Evolutionary conservation across 2,113 vertebrate species (phyloP).

Genomic region (Amphiprion ocellaris): DNA sequence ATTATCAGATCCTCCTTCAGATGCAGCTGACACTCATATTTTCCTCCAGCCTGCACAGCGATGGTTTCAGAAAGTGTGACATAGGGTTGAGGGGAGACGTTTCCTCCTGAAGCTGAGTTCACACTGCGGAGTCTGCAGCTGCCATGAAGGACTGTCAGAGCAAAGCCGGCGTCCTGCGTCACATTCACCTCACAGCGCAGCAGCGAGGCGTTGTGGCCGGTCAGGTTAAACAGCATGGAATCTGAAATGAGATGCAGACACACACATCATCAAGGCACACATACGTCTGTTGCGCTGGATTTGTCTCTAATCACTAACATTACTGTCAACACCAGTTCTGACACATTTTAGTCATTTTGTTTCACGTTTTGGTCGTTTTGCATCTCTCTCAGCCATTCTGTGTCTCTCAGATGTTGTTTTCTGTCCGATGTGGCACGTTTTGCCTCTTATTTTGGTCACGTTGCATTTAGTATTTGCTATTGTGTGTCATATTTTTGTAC

Average conservation of each 20-base stretch:
- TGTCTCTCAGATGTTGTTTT: too few relatives aligned
- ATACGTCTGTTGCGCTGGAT: too few relatives aligned
- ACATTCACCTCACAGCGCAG: constrained; percentile 63
- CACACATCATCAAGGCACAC: too few relatives aligned
- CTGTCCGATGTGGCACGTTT: too few relatives aligned
- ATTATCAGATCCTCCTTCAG: constrained; percentile 31
- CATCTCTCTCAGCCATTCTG: too few relatives aligned
- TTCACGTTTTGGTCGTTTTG: too few relatives aligned
- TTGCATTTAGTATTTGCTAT: too few relatives aligned
- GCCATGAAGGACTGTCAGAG: constrained; percentile 31
- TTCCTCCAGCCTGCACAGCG: background rate
- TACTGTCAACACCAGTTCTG: too few relatives aligned
- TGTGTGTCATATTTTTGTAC: too few relatives aligned
- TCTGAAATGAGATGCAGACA: constrained; percentile 53
- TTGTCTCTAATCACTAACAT: too few relatives aligned
- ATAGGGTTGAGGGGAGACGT: accelerated
- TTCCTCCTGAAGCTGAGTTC: accelerated
- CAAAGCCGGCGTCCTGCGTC: constrained; percentile 13
- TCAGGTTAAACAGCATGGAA: constrained; percentile 36
- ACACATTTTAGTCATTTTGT: too few relatives aligned
- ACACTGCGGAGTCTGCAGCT: background rate
- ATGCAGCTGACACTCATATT: constrained; percentile 67
- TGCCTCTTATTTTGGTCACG: too few relatives aligned
- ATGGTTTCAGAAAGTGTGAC: constrained; percentile 31
- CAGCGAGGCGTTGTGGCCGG: constrained; percentile 4